Evolutionary conservation across 2,888 invertebrate genomes (phyloP), one percentile per base, ranked within the genome.

Genomic region (Heteropelma amictum): DNA sequence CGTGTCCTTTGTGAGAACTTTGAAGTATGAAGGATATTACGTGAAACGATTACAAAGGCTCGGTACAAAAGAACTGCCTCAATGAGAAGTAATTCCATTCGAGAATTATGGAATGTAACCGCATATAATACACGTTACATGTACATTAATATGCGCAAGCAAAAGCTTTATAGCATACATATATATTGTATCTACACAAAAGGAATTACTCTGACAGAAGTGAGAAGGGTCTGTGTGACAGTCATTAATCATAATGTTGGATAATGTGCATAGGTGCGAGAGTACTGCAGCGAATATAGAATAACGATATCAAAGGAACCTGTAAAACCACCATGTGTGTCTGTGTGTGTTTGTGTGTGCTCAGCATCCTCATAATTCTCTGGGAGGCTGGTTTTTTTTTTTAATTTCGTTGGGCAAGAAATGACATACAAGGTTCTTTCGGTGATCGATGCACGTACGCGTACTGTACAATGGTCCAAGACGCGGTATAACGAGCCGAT

Each of bases 41-140:
- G n/a, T n/a, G n/a, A n/a, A n/a, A n/a, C n/a, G n/a, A n/a, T n/a
- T n/a, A n/a, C n/a, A n/a, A n/a, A n/a, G n/a, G n/a, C n/a, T n/a
- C n/a, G n/a, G n/a, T n/a, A n/a, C n/a, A n/a, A n/a, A 10, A 21
- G 23, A 12, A 23, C 76, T 77, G 64, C 75, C 71, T 70, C 12
- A 38, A 23, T 14, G 26, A n/a, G 5, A 40, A 58, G 21, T 23
- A 26, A 58, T 38, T 26, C 26, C 21, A 21, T 28, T n/a, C 14
- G 14, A 10, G 26, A 40, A 58, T 17, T 33, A 35, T 28, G n/a
- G 30, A 17, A 8, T 17, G 19, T 33, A 5, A 14, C 26, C 53
- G 21, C 21, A 35, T 33, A 17, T 14, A 23, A 3, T 35, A 58
- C 26, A 40, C 40, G n/a, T n/a, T n/a, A n/a, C n/a, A n/a, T 61